Evolutionary conservation across 2,797 vertebrate genomes (phyloP).

Genomic region (Oryzias dopingdopingensis): DNA sequence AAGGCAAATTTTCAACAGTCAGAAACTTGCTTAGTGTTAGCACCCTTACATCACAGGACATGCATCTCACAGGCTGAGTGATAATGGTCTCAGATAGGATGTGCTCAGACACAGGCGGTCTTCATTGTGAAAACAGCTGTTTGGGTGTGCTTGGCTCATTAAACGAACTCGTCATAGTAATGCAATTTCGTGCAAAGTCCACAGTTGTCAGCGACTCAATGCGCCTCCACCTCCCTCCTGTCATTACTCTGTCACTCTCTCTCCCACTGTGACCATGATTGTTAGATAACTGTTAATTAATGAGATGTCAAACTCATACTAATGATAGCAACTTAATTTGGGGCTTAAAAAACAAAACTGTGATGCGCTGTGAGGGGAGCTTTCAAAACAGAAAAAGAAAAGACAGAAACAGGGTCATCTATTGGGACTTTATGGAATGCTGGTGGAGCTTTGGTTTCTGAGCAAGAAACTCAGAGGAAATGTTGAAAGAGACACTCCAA

Average conservation of each 20-base stretch:
- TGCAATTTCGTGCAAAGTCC: slow-evolving; percentile 46
- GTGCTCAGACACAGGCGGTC: slow-evolving; percentile 9
- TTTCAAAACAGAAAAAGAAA: not conserved
- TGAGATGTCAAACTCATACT: slow-evolving; percentile 43
- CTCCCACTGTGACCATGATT: slow-evolving; percentile 38
- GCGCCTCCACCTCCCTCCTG: slow-evolving; percentile 46
- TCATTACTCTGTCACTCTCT: slow-evolving; percentile 39
- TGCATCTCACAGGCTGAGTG: slow-evolving; percentile 18
- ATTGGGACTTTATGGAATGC: slow-evolving; percentile 34
- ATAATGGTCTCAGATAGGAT: slow-evolving; percentile 27
- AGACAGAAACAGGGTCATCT: slow-evolving; percentile 10
- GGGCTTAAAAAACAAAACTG: slow-evolving; percentile 33
- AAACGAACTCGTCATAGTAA: slow-evolving; percentile 48
- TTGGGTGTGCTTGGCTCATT: slow-evolving; percentile 50
- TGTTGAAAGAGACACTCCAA: slow-evolving; percentile 54
- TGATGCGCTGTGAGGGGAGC: not conserved
- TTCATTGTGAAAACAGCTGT: slow-evolving; percentile 42
- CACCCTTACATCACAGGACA: slow-evolving; percentile 9
- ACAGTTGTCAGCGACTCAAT: slow-evolving; percentile 41
- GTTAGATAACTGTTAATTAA: slow-evolving; percentile 61
- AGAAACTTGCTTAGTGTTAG: slow-evolving; percentile 1
- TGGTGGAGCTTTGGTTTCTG: slow-evolving; percentile 44
- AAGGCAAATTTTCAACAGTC: too few species aligned
- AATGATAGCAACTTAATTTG: slow-evolving; percentile 51
- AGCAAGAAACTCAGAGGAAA: slow-evolving; percentile 67